Evolutionary conservation across 2,888 invertebrate genomes (phyloP).

Genomic region (Conomelus anceps): DNA sequence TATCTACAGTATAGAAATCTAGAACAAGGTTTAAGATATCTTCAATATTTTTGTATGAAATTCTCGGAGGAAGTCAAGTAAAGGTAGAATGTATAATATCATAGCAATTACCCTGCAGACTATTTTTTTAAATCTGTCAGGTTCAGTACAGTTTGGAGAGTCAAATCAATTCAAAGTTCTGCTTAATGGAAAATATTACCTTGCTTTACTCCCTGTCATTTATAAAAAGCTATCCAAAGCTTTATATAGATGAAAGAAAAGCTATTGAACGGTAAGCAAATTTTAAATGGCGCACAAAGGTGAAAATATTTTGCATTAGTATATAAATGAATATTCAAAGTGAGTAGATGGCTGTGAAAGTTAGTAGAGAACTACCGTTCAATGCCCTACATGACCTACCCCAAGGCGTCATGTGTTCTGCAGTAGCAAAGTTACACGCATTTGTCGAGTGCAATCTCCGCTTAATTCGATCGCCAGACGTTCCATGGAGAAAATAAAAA

Average conservation of each 20-base stretch:
- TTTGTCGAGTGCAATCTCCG: background rate
- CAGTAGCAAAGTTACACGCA: background rate
- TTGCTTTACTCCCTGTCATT: background rate
- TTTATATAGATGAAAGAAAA: background rate
- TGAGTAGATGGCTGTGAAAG: background rate
- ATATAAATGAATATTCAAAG: background rate
- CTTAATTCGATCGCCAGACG: background rate
- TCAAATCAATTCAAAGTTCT: background rate
- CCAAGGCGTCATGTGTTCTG: background rate
- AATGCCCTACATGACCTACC: background rate
- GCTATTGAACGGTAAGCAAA: too few relatives aligned
- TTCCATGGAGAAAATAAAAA: background rate
- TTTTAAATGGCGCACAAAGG: too few relatives aligned
- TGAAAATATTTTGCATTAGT: background rate
- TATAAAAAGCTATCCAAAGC: background rate
- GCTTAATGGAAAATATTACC: background rate
- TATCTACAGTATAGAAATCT: too few relatives aligned
- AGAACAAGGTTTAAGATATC: too few relatives aligned
- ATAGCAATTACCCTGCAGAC: too few relatives aligned
- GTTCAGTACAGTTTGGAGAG: background rate
- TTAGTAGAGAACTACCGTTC: background rate
- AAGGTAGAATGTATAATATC: too few relatives aligned
- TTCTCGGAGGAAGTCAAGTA: too few relatives aligned
- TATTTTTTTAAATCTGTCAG: background rate
- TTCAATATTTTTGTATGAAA: too few relatives aligned